These are phyloP conservation scores for Rhombomys opimus DNA, from an alignment of 2,113 vertebrate species.

Conservation along the genomic window DNA sequence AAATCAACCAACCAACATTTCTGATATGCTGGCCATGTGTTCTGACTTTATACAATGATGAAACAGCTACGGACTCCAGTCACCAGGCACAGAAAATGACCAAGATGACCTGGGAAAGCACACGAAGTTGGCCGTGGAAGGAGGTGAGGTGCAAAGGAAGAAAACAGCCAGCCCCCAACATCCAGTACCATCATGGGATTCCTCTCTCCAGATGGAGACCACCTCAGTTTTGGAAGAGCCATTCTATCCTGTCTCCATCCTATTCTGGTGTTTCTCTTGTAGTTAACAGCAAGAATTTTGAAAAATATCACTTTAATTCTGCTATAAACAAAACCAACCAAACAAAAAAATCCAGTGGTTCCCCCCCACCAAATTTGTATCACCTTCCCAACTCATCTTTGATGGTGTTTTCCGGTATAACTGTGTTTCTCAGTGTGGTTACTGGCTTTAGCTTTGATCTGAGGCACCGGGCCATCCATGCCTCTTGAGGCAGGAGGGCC, in stretches of 20 bases:
- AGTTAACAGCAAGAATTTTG: neutral
- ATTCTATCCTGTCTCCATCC: neutral
- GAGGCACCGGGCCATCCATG: neutral
- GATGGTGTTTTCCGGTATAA: neutral
- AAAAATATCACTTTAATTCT: neutral
- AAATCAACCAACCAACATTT: neutral
- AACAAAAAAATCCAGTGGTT: neutral
- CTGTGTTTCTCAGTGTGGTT: neutral
- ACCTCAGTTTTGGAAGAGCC: neutral
- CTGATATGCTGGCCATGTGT: neutral
- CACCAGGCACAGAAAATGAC: neutral
- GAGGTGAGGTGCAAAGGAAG: neutral
- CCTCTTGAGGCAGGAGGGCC: neutral
- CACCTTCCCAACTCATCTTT: neutral
- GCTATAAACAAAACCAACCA: neutral
- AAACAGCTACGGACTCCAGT: neutral
- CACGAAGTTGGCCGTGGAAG: neutral
- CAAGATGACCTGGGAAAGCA: neutral
- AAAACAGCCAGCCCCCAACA: neutral
- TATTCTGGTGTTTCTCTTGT: neutral
- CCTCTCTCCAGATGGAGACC: neutral
- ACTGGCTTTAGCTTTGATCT: neutral
- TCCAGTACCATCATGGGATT: rapidly evolving
- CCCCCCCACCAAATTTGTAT: neutral
- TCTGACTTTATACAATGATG: neutral